These are phyloP conservation scores for Blera fallax DNA, from an alignment of 2,888 invertebrate species.

Conservation along the genomic window DNA sequence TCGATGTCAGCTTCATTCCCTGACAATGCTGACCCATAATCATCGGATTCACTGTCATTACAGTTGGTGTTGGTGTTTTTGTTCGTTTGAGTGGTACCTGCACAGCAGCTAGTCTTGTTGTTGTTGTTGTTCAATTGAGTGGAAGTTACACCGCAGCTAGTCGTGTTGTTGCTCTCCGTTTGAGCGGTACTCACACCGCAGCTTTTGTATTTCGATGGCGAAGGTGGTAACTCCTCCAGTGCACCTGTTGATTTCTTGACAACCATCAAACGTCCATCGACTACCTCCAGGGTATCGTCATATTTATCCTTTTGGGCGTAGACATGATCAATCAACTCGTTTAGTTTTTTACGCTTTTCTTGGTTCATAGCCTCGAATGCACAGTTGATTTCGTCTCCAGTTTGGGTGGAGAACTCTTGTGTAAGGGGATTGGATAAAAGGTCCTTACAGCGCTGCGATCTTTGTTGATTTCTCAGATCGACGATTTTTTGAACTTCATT, in stretches of 20 bases:
- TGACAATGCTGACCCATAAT: conserved; percentile 69
- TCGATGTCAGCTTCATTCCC: conserved; percentile 72
- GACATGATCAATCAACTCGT: conserved; percentile 75
- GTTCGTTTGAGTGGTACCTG: conserved; percentile 19
- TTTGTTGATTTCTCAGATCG: conserved; percentile 33
- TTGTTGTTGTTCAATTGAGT: conserved; percentile 1
- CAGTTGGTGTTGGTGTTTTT: neutral
- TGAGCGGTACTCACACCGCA: conserved; percentile 44
- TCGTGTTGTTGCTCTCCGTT: neutral
- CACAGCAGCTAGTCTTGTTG: conserved; percentile 27
- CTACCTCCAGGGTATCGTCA: conserved; percentile 77
- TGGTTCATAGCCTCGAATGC: conserved; percentile 74
- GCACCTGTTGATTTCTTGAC: conserved; percentile 76
- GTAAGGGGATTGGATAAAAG: conserved; percentile 64
- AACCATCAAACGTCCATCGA: conserved; percentile 77
- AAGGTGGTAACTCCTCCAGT: conserved; percentile 75
- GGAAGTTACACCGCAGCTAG: conserved; percentile 31
- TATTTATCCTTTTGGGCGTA: conserved; percentile 77
- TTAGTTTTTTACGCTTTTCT: conserved; percentile 69
- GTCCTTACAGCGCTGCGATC: conserved; percentile 40
- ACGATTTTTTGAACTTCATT: conserved; percentile 66
- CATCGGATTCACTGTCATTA: conserved; percentile 35
- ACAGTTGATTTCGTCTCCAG: conserved; percentile 73
- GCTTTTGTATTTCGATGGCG: conserved; percentile 8
- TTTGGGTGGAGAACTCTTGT: conserved; percentile 73